A percentile compares a stretch with the other conserved stretches of the same genome.
Conservation (phyloP, 2,888 invertebrate genomes). For the Deilephila porcellus region DNA sequence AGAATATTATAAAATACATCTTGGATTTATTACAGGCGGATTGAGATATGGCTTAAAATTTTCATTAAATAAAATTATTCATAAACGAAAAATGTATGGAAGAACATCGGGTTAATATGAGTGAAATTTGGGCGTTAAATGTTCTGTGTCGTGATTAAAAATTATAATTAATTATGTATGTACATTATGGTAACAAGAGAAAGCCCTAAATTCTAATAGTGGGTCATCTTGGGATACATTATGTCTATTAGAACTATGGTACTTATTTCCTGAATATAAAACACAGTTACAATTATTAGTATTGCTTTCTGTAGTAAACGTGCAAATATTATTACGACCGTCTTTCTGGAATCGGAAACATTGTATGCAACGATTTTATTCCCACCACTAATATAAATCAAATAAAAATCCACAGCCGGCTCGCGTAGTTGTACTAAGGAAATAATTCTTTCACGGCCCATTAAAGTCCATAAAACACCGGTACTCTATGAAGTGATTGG, state of each 20-base stretch:
- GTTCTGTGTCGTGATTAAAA: too few species aligned
- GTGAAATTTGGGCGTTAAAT: too few species aligned
- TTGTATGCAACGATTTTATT: not conserved
- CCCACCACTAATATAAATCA: slow-evolving; percentile 1
- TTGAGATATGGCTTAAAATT: not conserved
- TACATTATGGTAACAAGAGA: too few species aligned
- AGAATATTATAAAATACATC: not conserved
- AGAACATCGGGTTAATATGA: too few species aligned
- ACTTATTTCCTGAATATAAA: too few species aligned
- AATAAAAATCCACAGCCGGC: slow-evolving; percentile 20
- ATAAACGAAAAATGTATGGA: too few species aligned
- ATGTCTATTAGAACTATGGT: too few species aligned
- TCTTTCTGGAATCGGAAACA: not conserved
- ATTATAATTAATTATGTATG: too few species aligned
- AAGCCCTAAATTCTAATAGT: too few species aligned
- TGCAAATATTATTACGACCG: too few species aligned
- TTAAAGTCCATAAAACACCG: slow-evolving; percentile 52
- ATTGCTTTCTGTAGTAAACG: too few species aligned
- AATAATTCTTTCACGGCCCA: slow-evolving; percentile 53
- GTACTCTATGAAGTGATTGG: slow-evolving; percentile 63
- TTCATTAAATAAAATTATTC: not conserved
- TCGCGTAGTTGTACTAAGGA: slow-evolving; percentile 32
- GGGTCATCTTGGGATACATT: too few species aligned
- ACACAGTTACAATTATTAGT: not conserved
- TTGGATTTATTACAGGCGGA: not conserved